A percentile compares a stretch with the other conserved stretches of the same genome.
These are phyloP conservation scores for Hylomyscus alleni DNA, from an alignment of 2,797 vertebrate genomes.

Conservation along the genomic window DNA sequence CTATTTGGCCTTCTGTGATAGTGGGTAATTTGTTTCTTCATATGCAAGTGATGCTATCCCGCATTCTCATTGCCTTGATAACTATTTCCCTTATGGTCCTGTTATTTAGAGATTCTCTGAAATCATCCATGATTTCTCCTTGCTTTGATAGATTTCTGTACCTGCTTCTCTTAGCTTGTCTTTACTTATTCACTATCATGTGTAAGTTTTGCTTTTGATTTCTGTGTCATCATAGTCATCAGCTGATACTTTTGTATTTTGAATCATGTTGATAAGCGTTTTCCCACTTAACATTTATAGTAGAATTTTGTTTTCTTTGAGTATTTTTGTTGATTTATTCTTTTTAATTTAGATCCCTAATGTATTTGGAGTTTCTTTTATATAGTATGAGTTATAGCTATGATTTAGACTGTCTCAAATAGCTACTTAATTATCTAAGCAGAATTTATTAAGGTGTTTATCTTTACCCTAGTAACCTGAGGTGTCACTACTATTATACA, in stretches of 20 bases:
- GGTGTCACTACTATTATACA: not conserved
- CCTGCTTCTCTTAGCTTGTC: not conserved
- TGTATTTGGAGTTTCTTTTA: constrained; percentile 4
- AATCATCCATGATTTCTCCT: not conserved
- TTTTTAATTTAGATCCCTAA: not conserved
- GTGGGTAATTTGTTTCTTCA: not conserved
- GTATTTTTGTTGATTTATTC: not conserved
- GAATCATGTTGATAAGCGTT: not conserved
- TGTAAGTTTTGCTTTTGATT: not conserved
- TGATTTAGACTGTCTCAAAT: not conserved
- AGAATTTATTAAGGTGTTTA: not conserved
- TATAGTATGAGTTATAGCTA: not conserved
- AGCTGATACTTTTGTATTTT: not conserved
- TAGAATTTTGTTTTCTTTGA: not conserved
- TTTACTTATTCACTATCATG: not conserved
- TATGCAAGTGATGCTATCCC: not conserved
- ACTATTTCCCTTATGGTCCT: not conserved
- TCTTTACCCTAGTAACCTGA: not conserved
- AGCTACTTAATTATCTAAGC: not conserved
- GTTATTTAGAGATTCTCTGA: not conserved
- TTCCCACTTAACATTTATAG: not conserved
- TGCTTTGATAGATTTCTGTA: not conserved
- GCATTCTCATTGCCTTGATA: not conserved
- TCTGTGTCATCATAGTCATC: not conserved
- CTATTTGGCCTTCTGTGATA: not conserved